Evolutionary conservation across 2,113 vertebrate species (phyloP).

Genomic region (Macrotus californicus): DNA sequence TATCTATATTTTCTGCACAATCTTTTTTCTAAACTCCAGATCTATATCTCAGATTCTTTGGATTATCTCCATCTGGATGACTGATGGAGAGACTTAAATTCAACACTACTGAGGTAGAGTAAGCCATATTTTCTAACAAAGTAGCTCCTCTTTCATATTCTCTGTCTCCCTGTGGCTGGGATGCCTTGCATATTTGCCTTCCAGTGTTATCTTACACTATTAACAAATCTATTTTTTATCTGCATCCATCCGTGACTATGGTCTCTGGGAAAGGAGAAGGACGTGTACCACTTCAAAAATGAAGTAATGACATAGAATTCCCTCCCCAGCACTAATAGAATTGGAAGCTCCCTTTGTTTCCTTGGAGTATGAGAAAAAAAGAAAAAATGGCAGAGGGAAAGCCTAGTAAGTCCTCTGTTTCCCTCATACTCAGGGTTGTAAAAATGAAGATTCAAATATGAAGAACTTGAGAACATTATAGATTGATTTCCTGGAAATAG

Average conservation of each 20-base stretch:
- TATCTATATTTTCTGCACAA: not conserved
- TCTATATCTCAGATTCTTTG: not conserved
- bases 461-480: not conserved
- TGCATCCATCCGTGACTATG: not conserved
- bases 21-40: not conserved
- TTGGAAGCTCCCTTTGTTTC: accelerated
- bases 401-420: not conserved
- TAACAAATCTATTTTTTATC: not conserved
- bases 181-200: not conserved
- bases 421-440: not conserved
- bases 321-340: not conserved
- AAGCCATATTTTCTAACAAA: not conserved
- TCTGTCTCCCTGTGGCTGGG: not conserved
- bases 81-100: not conserved
- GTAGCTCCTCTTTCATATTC: not conserved
- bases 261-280: not conserved
- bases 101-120: not conserved
- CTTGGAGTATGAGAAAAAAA: not conserved
- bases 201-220: not conserved
- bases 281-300: not conserved
- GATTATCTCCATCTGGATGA: not conserved
- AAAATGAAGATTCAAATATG: not conserved
- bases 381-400: not conserved
- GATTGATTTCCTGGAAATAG: not conserved
- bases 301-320: not conserved